Percentiles rank a stretch among this genome's conserved stretches.
phyloP scores from a whole-genome alignment of 2,888 invertebrate genomes.

The Microctonus brassicae region DNA sequence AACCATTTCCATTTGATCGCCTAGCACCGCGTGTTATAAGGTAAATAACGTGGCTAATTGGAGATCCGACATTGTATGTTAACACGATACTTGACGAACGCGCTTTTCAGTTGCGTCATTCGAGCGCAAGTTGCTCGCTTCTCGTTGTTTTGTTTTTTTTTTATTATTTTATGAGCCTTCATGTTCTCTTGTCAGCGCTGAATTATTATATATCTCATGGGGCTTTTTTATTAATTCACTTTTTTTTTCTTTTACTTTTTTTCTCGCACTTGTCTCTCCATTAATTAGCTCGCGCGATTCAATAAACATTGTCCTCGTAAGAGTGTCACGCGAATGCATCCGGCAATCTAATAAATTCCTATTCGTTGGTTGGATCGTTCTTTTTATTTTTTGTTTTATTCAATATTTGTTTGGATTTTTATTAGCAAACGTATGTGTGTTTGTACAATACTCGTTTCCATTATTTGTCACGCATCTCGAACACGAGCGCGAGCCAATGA shows the following conservation, averaged over 20 bases:
- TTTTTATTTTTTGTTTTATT: background rate
- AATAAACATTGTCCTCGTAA: conserved; percentile 47
- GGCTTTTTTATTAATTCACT: conserved; percentile 5
- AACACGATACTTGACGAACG: conserved; percentile 53
- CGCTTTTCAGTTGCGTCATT: conserved; percentile 57
- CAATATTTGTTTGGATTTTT: background rate
- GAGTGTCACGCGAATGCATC: conserved; percentile 23
- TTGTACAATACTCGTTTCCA: background rate
- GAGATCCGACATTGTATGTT: conserved; percentile 61
- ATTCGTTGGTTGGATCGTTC: background rate
- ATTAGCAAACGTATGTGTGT: background rate
- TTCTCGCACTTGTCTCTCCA: conserved; percentile 31
- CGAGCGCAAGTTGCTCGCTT: conserved; percentile 47
- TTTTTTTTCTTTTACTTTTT: conserved; percentile 17
- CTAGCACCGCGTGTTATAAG: conserved; percentile 58
- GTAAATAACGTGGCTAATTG: conserved; percentile 69
- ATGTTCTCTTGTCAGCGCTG: background rate
- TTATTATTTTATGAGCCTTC: background rate
- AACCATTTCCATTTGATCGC: conserved; percentile 54
- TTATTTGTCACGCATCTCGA: conserved; percentile 14
- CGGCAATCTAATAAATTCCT: conserved; percentile 40
- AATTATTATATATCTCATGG: background rate
- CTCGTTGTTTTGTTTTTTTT: conserved; percentile 29
- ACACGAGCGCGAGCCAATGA: no score
- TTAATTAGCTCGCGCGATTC: conserved; percentile 63